A percentile compares a stretch with the other conserved stretches of the same genome.
phyloP scores from a whole-genome alignment of 2,797 vertebrate genomes.

The Muraenolepis orangiensis region DNA sequence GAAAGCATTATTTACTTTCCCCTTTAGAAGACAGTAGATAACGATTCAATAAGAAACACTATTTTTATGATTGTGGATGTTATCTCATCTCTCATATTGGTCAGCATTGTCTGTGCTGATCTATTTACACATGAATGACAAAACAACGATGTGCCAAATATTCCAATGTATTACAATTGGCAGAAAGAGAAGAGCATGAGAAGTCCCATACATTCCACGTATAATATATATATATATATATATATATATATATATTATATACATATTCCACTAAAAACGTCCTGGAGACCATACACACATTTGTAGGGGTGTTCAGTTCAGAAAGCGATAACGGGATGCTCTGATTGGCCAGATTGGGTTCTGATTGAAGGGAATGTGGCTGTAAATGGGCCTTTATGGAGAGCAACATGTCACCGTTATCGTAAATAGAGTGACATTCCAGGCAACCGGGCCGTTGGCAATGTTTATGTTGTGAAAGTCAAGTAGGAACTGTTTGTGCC shows the following conservation, averaged over 20 bases:
- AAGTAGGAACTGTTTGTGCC: not conserved
- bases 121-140: not conserved
- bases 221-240: too few species aligned
- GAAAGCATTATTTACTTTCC: too few species aligned
- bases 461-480: conserved; percentile 1
- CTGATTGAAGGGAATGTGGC: not conserved
- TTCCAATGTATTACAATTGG: not conserved
- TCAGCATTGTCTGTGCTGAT: not conserved
- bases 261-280: not conserved
- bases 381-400: not conserved
- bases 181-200: not conserved
- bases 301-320: not conserved
- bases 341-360: not conserved
- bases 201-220: not conserved
- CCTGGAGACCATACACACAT: not conserved
- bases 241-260: too few species aligned
- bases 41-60: not conserved
- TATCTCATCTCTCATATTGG: not conserved
- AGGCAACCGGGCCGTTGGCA: not conserved
- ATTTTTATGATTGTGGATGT: not conserved
- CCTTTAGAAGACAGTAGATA: not conserved
- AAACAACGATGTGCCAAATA: not conserved
- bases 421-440: not conserved
- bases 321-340: not conserved
- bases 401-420: not conserved